Percentiles rank a stretch among this genome's conserved stretches.
These are phyloP conservation scores for Orchesellides sinensis DNA, from an alignment of 2,888 invertebrate genomes.

Conservation along the genomic window DNA sequence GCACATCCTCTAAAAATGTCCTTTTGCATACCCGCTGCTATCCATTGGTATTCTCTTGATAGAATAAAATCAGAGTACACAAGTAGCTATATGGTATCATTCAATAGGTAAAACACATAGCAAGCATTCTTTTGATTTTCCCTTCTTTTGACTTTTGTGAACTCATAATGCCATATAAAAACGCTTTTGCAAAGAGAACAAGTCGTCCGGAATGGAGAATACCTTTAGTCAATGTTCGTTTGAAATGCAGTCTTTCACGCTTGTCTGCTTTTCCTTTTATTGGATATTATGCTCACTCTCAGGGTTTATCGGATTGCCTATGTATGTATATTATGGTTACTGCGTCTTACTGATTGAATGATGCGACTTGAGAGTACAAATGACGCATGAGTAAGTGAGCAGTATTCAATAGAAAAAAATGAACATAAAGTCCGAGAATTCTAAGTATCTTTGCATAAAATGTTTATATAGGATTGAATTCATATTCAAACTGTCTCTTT, in stretches of 20 bases:
- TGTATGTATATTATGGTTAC: conserved; percentile 24
- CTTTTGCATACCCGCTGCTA: not conserved
- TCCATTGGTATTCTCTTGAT: not conserved
- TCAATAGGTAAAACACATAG: not conserved
- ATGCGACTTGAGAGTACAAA: conserved; percentile 60
- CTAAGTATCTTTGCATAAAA: not conserved
- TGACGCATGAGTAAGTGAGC: conserved; percentile 59
- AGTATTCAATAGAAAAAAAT: conserved; percentile 43
- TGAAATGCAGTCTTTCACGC: conserved; percentile 58
- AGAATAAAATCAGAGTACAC: not conserved
- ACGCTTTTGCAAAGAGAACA: conserved; percentile 40
- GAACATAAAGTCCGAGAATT: not conserved
- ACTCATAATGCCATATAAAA: conserved; percentile 35
- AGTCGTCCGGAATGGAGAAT: conserved; percentile 51
- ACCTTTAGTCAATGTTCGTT: conserved; percentile 58
- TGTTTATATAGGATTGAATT: no score
- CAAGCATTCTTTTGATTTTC: conserved; percentile 14
- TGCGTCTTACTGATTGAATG: conserved; percentile 60
- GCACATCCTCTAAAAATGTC: not conserved
- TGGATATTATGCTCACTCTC: conserved; percentile 31
- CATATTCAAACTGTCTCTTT: no score
- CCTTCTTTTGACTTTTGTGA: conserved; percentile 3
- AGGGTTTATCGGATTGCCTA: no score
- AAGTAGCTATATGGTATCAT: not conserved
- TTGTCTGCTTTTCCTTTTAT: conserved; percentile 49